phyloP scores from a whole-genome alignment of 2,113 vertebrate species.

The Periophthalmus modestus region DNA sequence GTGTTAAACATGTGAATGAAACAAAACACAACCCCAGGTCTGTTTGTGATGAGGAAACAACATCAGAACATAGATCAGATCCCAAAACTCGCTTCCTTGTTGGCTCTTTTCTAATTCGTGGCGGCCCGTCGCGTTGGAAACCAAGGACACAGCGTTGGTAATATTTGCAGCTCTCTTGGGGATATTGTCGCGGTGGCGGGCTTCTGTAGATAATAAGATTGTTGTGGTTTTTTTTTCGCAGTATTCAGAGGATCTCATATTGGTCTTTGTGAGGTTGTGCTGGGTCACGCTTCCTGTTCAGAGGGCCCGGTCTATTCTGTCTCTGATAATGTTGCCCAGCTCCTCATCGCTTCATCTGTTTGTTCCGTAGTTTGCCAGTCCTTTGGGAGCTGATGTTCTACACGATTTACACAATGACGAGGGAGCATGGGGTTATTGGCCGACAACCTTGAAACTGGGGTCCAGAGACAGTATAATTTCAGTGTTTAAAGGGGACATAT shows the following conservation, averaged over 20 bases:
- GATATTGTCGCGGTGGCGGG: slow-evolving; percentile 9
- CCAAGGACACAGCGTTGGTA: not conserved
- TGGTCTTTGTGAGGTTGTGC: slow-evolving; percentile 9
- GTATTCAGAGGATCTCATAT: slow-evolving; percentile 7
- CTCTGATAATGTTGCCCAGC: not conserved
- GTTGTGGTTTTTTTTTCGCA: not conserved
- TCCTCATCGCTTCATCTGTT: slow-evolving; percentile 8
- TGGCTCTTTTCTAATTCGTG: not conserved
- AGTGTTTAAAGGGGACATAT: too few relatives aligned
- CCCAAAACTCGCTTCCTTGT: not conserved
- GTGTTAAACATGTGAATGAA: too few relatives aligned
- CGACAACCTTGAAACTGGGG: too few relatives aligned
- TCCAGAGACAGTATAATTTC: too few relatives aligned
- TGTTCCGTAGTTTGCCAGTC: slow-evolving; percentile 1
- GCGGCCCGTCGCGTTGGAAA: not conserved
- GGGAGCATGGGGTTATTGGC: not conserved
- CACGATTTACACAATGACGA: slow-evolving; percentile 16
- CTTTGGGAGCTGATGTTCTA: slow-evolving; percentile 26
- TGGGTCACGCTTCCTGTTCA: slow-evolving; percentile 18
- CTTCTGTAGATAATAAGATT: slow-evolving; percentile 7
- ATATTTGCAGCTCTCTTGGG: slow-evolving; percentile 1
- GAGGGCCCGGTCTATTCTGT: not conserved
- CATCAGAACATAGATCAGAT: not conserved
- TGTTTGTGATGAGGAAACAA: too few relatives aligned
- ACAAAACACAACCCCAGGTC: too few relatives aligned